Evolutionary conservation across 2,888 invertebrate species (phyloP).

Genomic region (Acrobasis repandana): DNA sequence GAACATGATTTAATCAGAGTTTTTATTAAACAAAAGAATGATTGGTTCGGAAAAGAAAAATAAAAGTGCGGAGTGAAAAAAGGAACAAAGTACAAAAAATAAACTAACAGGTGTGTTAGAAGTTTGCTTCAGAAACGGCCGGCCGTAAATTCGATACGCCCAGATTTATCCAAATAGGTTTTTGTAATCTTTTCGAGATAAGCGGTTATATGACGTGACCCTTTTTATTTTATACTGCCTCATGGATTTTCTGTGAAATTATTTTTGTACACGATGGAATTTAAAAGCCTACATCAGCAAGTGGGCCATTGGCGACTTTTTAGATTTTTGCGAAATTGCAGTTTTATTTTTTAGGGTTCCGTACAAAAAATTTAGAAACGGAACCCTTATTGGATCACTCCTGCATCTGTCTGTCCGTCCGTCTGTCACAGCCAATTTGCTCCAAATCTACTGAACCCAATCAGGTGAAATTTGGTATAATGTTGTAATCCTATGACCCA

Average conservation of each 20-base stretch:
- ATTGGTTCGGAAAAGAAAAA: conserved; percentile 28
- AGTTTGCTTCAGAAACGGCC: conserved; percentile 16
- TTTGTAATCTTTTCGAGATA: conserved; percentile 17
- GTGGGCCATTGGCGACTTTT: too few relatives aligned
- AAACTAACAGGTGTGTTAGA: conserved; percentile 23
- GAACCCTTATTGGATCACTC: too few relatives aligned
- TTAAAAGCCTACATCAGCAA: too few relatives aligned
- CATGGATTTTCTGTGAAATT: background rate
- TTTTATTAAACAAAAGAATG: conserved; percentile 30
- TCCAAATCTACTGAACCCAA: too few relatives aligned
- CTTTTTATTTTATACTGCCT: conserved; percentile 11
- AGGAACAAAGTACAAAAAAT: conserved; percentile 20
- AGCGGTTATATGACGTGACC: conserved; percentile 12
- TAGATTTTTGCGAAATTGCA: too few relatives aligned
- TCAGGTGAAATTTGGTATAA: too few relatives aligned
- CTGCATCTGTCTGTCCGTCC: too few relatives aligned
- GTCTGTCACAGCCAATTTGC: too few relatives aligned
- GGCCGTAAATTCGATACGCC: conserved; percentile 21
- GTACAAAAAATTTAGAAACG: too few relatives aligned
- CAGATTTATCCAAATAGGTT: conserved; percentile 15
- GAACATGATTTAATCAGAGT: conserved; percentile 25
- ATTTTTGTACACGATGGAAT: background rate
- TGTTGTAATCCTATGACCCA: too few relatives aligned
- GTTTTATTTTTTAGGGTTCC: too few relatives aligned
- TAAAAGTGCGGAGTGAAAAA: conserved; percentile 23